Conservation (phyloP, 2,797 vertebrate genomes). For the Alca torda region DNA sequence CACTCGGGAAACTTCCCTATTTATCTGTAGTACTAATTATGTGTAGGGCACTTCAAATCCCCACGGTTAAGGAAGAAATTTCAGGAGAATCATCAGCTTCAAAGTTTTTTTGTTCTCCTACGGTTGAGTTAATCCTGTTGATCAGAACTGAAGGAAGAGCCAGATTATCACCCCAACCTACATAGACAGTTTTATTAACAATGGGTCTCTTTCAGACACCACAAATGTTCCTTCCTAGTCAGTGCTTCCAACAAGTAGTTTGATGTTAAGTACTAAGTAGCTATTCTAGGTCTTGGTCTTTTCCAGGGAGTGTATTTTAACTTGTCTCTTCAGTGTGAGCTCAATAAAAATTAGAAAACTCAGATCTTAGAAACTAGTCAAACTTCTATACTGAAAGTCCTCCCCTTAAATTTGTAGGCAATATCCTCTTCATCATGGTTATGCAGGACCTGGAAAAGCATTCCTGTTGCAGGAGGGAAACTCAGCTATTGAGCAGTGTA, state of each 20-base stretch:
- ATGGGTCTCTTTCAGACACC: not conserved
- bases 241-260: not conserved
- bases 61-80: not conserved
- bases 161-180: not conserved
- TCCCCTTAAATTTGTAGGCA: not conserved
- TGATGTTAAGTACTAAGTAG: not conserved
- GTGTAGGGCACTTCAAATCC: not conserved
- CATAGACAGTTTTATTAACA: not conserved
- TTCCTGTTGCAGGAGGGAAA: not conserved
- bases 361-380: not conserved
- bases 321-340: not conserved
- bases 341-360: not conserved
- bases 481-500: not conserved
- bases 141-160: not conserved
- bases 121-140: not conserved
- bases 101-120: not conserved
- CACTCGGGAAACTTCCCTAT: not conserved
- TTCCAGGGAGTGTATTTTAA: not conserved
- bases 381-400: not conserved
- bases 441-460: not conserved
- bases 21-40: not conserved
- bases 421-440: not conserved
- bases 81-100: not conserved
- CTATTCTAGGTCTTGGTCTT: not conserved
- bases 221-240: not conserved